phyloP scores from a whole-genome alignment of 2,113 vertebrate genomes.

The Nymphicus hollandicus region DNA sequence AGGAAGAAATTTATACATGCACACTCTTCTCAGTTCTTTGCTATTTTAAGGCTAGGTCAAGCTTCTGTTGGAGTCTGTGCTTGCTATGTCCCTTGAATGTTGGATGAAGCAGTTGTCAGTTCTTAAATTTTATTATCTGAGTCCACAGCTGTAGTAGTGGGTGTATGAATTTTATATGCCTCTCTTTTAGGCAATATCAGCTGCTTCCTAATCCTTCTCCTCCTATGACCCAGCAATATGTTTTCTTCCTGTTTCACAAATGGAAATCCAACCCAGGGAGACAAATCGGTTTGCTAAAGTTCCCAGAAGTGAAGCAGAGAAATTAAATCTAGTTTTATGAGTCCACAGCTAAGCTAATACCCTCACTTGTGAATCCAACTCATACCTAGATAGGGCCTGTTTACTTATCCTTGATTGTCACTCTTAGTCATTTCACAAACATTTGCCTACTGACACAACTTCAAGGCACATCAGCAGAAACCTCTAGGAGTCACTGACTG shows the following conservation, averaged over 20 bases:
- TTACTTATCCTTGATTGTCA: neutral
- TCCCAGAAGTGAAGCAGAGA: neutral
- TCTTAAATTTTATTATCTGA: neutral
- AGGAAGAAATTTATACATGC: neutral
- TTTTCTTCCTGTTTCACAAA: neutral
- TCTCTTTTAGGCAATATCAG: neutral
- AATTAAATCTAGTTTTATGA: neutral
- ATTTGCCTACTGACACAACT: neutral
- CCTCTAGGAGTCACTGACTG: neutral
- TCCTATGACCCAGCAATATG: neutral
- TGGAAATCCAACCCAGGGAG: neutral
- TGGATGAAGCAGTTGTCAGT: neutral
- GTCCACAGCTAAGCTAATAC: neutral
- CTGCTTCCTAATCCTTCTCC: neutral
- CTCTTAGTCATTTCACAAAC: neutral
- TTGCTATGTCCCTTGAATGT: neutral
- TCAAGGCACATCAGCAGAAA: neutral
- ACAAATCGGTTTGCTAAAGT: neutral
- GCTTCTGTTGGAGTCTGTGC: neutral
- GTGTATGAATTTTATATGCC: neutral
- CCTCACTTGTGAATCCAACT: neutral
- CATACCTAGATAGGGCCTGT: neutral
- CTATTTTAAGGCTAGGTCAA: neutral
- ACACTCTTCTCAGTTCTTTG: neutral
- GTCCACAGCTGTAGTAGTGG: neutral